phyloP scores from a whole-genome alignment of 2,113 vertebrate species.

The Spea multiplicata region DNA sequence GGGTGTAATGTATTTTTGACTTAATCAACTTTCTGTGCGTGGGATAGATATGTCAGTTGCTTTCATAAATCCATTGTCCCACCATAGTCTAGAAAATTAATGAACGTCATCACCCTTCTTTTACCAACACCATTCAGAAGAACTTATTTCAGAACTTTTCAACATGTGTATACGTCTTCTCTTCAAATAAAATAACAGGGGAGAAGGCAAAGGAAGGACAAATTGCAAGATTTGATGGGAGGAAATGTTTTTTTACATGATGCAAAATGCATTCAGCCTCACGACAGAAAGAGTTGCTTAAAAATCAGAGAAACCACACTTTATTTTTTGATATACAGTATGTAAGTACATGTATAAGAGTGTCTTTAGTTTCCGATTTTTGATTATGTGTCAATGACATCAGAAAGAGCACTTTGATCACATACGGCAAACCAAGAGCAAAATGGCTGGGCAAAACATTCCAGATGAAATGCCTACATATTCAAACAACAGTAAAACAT shows the following conservation, averaged over 20 bases:
- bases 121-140: constrained; percentile 10
- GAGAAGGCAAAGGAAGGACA: constrained; percentile 17
- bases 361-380: too few relatives aligned
- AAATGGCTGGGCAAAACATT: too few relatives aligned
- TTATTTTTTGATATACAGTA: too few relatives aligned
- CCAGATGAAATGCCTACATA: too few relatives aligned
- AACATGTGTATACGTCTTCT: constrained; percentile 17
- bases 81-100: not conserved
- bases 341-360: too few relatives aligned
- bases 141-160: constrained; percentile 20
- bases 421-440: too few relatives aligned
- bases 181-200: constrained; percentile 20
- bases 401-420: too few relatives aligned
- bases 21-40: constrained; percentile 6
- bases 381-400: too few relatives aligned
- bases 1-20: constrained; percentile 3
- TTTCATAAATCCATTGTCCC: constrained; percentile 9
- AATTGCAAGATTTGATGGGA: not conserved
- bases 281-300: too few relatives aligned
- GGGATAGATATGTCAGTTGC: not conserved
- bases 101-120: not conserved
- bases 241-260: not conserved
- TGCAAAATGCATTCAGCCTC: too few relatives aligned
- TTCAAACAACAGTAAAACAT: too few relatives aligned
- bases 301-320: too few relatives aligned